Evolutionary conservation across 2,113 vertebrate genomes (phyloP).

Genomic region (Cyanocitta stelleri): DNA sequence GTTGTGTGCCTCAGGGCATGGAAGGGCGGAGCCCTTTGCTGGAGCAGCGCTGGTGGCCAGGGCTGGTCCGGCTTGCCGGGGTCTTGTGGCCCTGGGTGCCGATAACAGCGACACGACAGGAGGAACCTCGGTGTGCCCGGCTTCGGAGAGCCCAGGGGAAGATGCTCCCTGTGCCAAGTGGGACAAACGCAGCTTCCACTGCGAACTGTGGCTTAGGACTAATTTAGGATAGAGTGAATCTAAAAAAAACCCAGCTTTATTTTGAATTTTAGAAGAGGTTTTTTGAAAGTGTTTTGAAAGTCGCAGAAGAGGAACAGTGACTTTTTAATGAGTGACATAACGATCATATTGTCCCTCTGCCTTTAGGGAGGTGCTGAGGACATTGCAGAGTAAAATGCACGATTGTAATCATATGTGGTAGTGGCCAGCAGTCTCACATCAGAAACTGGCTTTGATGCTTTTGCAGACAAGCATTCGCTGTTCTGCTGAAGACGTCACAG

Average conservation of each 20-base stretch:
- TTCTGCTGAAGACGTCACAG: neutral
- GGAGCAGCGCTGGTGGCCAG: neutral
- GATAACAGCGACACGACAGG: accelerated
- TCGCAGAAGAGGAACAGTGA: neutral
- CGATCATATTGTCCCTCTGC: accelerated
- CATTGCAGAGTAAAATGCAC: neutral
- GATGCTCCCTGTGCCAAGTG: accelerated
- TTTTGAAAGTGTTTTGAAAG: neutral
- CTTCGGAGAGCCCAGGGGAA: neutral
- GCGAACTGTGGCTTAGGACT: neutral
- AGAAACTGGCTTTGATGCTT: neutral
- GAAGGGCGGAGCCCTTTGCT: neutral
- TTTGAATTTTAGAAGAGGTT: neutral
- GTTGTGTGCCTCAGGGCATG: accelerated
- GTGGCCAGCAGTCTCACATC: neutral
- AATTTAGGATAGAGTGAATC: neutral
- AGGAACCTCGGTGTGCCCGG: accelerated
- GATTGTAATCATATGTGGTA: accelerated
- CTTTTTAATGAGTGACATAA: neutral
- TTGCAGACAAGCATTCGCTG: neutral
- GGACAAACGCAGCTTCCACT: neutral
- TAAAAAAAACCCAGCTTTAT: neutral
- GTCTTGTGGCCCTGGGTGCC: neutral
- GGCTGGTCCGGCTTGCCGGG: neutral
- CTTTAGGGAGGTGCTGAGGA: neutral